Base-by-base conservation (phyloP, 2,113 vertebrate species). In the Pyxicephalus adspersus region DNA sequence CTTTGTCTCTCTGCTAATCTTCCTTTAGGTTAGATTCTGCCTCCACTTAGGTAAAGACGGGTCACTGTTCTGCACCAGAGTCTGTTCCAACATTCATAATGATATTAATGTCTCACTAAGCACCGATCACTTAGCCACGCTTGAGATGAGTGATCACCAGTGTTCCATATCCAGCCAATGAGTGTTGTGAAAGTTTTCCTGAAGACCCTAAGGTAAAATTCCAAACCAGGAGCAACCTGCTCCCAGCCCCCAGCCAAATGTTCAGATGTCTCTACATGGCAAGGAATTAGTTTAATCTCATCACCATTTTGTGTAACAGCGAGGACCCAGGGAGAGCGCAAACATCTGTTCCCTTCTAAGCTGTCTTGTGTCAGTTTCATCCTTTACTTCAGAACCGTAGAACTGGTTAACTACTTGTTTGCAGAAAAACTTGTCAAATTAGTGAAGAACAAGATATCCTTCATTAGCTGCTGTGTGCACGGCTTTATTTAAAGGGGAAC, bases 331-430 rank as follows among this genome's bases (percentile, higher is more conserved):
- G 64, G 78, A 85, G 77, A 29, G 2, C 38, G 80, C 18, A 81
- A 81, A 75, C 88, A 89, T 89, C 86, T 89, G 86, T 38, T 81
- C 74, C 38, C 67, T 55, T 72, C 2, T 73, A 0, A 0, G 51
- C 51, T 81, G 83, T 84, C 0, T 4, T 45, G 67, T 71, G 71
- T 78, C 83, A 17, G 0, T 77, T 81, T 38, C 28, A 20, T 23
- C 38, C 71, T 74, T 31, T 38, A 55, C 4, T 22, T 68, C 13
- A 75, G 67, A 23, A 38, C 51, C 50, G 3, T 7, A 78, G 67
- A 23, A 28, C 51, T 51, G 5, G 34, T 72, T 45, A n/a, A 81
- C 80, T 80, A 78, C 77, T 86, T 78, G 84, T 71, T 86, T 86
- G 64, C 58, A 55, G 25, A 72, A 45, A 22, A 31, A 22, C 15